Evolutionary conservation across 2,797 vertebrate genomes (phyloP).

Genomic region (Euthynnus affinis): DNA sequence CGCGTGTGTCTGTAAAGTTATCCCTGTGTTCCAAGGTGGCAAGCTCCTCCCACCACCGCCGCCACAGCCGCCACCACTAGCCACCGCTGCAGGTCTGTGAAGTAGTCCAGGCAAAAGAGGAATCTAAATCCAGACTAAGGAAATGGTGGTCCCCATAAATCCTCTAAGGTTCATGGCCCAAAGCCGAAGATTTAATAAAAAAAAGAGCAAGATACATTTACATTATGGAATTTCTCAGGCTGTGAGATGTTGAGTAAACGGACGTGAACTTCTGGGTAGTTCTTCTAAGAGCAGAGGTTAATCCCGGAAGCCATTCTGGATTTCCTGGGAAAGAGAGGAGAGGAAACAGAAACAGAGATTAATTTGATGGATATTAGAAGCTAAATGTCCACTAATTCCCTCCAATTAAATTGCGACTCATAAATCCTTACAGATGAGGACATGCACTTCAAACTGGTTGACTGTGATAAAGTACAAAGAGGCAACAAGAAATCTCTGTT

Average conservation of each 20-base stretch:
- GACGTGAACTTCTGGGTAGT: conserved; percentile 71
- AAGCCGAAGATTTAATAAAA: conserved; percentile 71
- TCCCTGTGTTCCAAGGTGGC: conserved; percentile 68
- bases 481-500: conserved; percentile 18
- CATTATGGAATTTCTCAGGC: conserved; percentile 87
- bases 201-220: conserved; percentile 82
- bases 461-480: conserved; percentile 44
- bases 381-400: conserved; percentile 75
- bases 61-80: conserved; percentile 64
- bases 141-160: conserved; percentile 82
- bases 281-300: conserved; percentile 82
- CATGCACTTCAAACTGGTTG: conserved; percentile 39
- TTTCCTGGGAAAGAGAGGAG: conserved; percentile 81
- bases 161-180: conserved; percentile 89
- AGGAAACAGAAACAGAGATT: conserved; percentile 62
- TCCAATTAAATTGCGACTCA: conserved; percentile 68
- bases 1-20: conserved; percentile 66
- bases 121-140: conserved; percentile 85
- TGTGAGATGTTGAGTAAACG: conserved; percentile 33
- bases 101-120: conserved; percentile 64
- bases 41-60: conserved; percentile 75
- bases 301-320: conserved; percentile 85
- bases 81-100: conserved; percentile 68
- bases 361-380: conserved; percentile 73
- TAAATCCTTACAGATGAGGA: conserved; percentile 66